Evolutionary conservation across 64 coral and sea anemone genomes (phyloP).

Genomic region (Acropora tenuis): DNA sequence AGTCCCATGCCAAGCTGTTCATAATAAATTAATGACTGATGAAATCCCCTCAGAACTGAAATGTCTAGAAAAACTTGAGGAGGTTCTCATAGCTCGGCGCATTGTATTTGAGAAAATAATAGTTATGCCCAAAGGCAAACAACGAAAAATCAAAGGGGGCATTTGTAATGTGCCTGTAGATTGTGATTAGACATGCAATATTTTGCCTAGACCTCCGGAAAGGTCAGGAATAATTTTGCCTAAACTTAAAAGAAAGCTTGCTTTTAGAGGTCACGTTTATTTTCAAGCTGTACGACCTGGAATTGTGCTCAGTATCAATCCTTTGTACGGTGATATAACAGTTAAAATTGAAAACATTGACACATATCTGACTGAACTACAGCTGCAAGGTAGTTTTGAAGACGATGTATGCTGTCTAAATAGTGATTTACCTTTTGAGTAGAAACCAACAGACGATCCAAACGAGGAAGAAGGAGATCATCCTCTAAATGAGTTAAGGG

Average conservation of each 20-base stretch:
- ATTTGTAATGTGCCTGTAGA: constrained; percentile 42
- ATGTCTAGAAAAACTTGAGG: constrained; percentile 70
- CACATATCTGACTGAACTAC: constrained; percentile 17
- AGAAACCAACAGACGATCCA: constrained; percentile 41
- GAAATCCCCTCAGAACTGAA: constrained; percentile 75
- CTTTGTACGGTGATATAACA: constrained; percentile 45
- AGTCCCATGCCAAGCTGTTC: constrained; percentile 70
- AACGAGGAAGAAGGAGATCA: constrained; percentile 56
- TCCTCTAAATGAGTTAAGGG: constrained; percentile 48
- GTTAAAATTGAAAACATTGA: constrained; percentile 41
- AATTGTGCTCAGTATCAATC: constrained; percentile 29
- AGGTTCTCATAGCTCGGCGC: constrained; percentile 60
- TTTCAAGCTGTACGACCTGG: constrained; percentile 61
- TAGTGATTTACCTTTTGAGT: background rate
- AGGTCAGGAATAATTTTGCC: constrained; percentile 56
- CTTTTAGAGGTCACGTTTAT: constrained; percentile 58
- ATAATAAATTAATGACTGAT: constrained; percentile 67
- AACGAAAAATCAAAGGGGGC: constrained; percentile 35
- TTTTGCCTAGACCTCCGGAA: constrained; percentile 48
- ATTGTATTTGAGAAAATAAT: constrained; percentile 72
- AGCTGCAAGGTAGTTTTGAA: background rate
- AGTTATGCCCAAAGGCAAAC: constrained; percentile 59
- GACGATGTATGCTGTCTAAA: background rate
- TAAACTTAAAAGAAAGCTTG: constrained; percentile 55
- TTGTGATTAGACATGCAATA: constrained; percentile 23